A percentile compares a stretch with the other conserved stretches of the same genome.
Conservation (phyloP, 2,113 vertebrate genomes). For the Trichomycterus rosablanca region DNA sequence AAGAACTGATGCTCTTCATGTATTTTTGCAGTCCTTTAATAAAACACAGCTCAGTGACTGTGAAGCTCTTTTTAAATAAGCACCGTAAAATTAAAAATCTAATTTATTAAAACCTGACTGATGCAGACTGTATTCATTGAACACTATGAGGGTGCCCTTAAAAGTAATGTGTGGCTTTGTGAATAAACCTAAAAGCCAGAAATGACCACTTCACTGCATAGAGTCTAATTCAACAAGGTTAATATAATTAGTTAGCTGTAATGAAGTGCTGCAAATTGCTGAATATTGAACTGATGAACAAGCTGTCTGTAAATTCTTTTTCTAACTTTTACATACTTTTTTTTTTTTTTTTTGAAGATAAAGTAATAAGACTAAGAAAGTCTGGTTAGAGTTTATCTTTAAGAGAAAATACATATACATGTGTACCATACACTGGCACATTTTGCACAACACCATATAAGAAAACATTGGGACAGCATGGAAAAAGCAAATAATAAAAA, state of each 20-base stretch:
- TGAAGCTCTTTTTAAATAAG: too few relatives aligned
- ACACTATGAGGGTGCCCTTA: neutral
- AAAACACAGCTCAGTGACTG: too few relatives aligned
- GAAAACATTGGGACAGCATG: too few relatives aligned
- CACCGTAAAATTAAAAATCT: neutral
- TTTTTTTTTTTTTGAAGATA: neutral
- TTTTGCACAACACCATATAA: too few relatives aligned
- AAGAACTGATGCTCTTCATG: too few relatives aligned
- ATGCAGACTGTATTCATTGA: constrained; percentile 5
- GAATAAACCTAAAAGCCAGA: constrained; percentile 13
- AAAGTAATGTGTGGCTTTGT: neutral
- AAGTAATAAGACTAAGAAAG: too few relatives aligned
- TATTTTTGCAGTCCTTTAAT: too few relatives aligned
- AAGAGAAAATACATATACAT: too few relatives aligned
- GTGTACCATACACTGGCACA: too few relatives aligned
- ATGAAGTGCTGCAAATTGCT: neutral
- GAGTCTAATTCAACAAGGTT: neutral
- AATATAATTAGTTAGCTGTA: constrained; percentile 17
- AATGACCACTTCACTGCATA: neutral
- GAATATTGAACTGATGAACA: neutral
- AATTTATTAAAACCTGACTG: constrained; percentile 4
- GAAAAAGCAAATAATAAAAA: too few relatives aligned
- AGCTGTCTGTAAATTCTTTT: neutral
- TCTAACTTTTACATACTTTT: neutral
- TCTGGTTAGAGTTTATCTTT: too few relatives aligned